Percentiles rank a stretch among this genome's conserved stretches.
Conservation (phyloP, 2,113 vertebrate genomes). For the Apteryx owenii region DNA sequence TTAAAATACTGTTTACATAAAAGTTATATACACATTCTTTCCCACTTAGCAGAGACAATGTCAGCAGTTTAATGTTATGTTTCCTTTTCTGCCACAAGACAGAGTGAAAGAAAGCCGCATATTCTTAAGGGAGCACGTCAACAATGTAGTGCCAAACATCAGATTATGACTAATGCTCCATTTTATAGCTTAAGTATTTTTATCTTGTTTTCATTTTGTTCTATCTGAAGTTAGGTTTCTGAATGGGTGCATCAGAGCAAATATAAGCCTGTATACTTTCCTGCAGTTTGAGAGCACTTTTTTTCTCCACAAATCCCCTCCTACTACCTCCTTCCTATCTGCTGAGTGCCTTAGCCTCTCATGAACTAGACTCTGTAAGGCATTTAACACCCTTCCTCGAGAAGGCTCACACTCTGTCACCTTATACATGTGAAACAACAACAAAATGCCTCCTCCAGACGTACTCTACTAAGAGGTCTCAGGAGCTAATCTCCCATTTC, state of each 20-base stretch:
- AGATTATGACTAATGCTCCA: background rate
- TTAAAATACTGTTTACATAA: background rate
- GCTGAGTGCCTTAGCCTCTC: background rate
- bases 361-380: background rate
- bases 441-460: background rate
- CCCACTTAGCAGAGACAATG: background rate
- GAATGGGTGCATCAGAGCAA: background rate
- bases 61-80: background rate
- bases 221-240: background rate
- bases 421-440: background rate
- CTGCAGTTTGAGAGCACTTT: background rate
- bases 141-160: background rate
- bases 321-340: background rate
- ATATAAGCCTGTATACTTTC: background rate
- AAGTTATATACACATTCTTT: background rate
- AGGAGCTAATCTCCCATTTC: background rate
- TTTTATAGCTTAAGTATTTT: constrained; percentile 22
- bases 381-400: background rate
- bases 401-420: background rate
- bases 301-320: background rate
- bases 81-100: background rate
- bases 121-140: background rate
- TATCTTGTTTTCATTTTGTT: background rate
- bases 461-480: background rate
- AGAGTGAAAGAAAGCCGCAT: background rate